Evolutionary conservation across 2,797 vertebrate genomes (phyloP), one percentile per base, ranked within the genome.

Genomic region (Periparus ater): DNA sequence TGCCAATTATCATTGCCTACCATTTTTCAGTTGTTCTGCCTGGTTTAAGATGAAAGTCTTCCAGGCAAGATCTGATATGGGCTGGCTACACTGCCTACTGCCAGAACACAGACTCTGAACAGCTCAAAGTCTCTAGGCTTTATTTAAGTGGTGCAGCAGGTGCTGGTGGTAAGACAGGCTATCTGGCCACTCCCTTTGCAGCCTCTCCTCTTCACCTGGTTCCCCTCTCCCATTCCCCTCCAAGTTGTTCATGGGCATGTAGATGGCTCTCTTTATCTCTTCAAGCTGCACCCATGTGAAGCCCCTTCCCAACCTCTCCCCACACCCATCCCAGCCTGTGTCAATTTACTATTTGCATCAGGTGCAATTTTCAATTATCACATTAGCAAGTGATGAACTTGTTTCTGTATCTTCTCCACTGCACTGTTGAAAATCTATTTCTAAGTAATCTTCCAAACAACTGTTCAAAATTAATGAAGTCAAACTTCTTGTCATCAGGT

Each of bases 321-420:
- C 48, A 34, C n/a, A 74, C 17, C 38, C 0, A 0, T 29, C 30
- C n/a, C 47, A 87, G 20, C 17, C 32, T 51, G 5, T 10, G 17
- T 20, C 45, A 25, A 5, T 50, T 61, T 80, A 6, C 32, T 67
- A 2, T 79, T 82, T 91, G 19, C 26, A n/a, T 54, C 20, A 87
- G 38, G 16, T 40, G 38, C 12, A 40, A 40, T 40, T 40, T 40
- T 40, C 38, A 13, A 40, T 40, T 13, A 40, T 40, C 38, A 40
- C 13, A 40, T 40, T 40, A 80, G 25, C 9, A 13, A 6, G 36
- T 21, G 19, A 63, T 58, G 13, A 38, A 62, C 13, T 57, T 42
- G 12, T 11, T 79, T 23, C 20, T 66, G 7, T 50, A 57, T 17
- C 13, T 65, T 72, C 48, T 60, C 30, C 30, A 20, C 13, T 30